Base-by-base conservation (phyloP, 92 coral and sea anemone genomes). In the Chrysogorgia sp. region DNA sequence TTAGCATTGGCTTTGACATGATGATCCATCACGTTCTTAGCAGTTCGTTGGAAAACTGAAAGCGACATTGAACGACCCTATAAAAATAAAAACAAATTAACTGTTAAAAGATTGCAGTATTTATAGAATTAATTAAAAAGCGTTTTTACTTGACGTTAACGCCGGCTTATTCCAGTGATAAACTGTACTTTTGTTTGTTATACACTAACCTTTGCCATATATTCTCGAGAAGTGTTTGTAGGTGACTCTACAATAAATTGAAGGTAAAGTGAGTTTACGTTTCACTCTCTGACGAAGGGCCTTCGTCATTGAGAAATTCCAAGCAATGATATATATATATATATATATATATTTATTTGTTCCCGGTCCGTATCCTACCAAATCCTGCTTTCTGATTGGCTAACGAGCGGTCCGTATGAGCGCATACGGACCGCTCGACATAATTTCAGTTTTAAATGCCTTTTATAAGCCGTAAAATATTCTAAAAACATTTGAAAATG, bases 11-110 rank as follows among this genome's bases (percentile, higher is more conserved):
- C 64, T 71, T 89, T 89, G 66, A 92, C 89, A 70, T 87, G 89
- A 75, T 86, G 97, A 33, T 85, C 97, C 56, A 84, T 90, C 37
- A 87, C 83, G 69, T 89, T 91, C 23, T 96, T 88, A 0, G 97
- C 97, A 17, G 86, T 80, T 32, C 97, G 85, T 71, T 96, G 99
- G 86, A 92, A 96, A 22, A 86, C 86, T 15, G 90, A 92, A 81
- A 89, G 45, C 20, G 99, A 89, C 75, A 91, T 62, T 75, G 81
- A 86, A 40, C 92, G 93, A 13, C 97, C 97, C 99, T 96, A 41
- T 23, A 56, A 41, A 25, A 52, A 61, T 32, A 71, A 79, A 56
- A 60, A 29, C 57, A 3, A 3, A 14, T n/a, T n/a, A 0, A 25
- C 3, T 53, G 21, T 19, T 53, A 20, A 10, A 20, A 56, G 7